These are phyloP conservation scores for Amblyraja radiata DNA, from an alignment of 2,797 vertebrate species.

Conservation along the genomic window DNA sequence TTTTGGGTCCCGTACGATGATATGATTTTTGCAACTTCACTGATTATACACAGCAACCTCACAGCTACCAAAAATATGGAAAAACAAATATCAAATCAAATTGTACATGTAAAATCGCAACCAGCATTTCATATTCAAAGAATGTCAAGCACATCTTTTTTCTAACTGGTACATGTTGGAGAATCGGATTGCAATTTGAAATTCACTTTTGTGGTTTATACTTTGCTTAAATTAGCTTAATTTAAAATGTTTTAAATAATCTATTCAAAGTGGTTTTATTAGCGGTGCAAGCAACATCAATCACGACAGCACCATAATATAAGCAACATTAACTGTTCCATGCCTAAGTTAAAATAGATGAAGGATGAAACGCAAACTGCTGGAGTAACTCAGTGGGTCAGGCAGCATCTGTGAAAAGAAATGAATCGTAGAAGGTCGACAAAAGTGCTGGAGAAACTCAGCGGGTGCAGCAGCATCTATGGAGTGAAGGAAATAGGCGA, in stretches of 20 bases:
- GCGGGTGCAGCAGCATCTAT: too few relatives aligned
- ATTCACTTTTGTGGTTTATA: neutral
- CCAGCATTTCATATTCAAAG: neutral
- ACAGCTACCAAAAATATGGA: neutral
- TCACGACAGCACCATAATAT: neutral
- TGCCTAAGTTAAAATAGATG: neutral
- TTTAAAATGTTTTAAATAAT: neutral
- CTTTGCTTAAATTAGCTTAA: neutral
- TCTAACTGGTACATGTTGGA: neutral
- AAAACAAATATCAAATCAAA: neutral
- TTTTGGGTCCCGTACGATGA: neutral
- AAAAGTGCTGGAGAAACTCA: too few relatives aligned
- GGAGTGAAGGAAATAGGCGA: too few relatives aligned
- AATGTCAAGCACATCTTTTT: neutral
- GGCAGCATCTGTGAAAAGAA: too few relatives aligned
- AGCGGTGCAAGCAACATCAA: neutral
- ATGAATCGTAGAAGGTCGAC: too few relatives aligned
- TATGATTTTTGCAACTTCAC: neutral
- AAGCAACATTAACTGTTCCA: neutral
- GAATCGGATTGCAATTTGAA: neutral
- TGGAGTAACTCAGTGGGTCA: too few relatives aligned
- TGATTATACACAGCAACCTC: neutral
- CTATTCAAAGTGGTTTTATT: neutral
- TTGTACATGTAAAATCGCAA: neutral
- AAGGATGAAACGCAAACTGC: too few relatives aligned